Evolutionary conservation across 1,140 invertebrate species (phyloP), one percentile per base, ranked within the genome.

Genomic region (Drosophila rufa): DNA sequence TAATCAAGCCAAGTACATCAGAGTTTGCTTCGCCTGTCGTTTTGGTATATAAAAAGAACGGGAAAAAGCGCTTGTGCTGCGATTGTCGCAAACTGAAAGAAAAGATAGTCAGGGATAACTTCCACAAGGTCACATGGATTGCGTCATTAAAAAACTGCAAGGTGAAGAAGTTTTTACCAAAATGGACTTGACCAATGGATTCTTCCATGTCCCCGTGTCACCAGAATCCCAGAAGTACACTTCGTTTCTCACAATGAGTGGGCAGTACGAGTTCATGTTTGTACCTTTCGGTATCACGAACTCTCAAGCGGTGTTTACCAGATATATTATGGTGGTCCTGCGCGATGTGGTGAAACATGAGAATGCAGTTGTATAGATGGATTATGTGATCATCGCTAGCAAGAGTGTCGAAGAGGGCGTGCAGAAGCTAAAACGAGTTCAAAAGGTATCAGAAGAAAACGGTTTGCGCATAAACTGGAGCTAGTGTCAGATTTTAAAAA

Each of bases 161-260:
- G 25, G 56, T 58, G 42, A 22, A 46, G 25, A n/a, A 15, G 5
- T 12, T 19, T 33, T 47, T 7, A 47, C 27, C 1, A 22, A 22
- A 0, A n/a, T n/a, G n/a, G n/a, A n/a, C n/a, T n/a, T n/a, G n/a
- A n/a, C n/a, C n/a, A 53, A 53, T 53, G 36, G 25, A 40, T 64
- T 42, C 11, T 53, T 53, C 33, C 22, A 62, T 19, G 25, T 51
- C 2, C 7, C 36, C 8, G 25, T 42, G n/a, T 50, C 47, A 9
- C 7, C 12, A 40, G 47, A 53, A 27, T 53, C 47, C 4, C 25
- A 53, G 15, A 64, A 64, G n/a, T 40, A 43, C 27, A 53, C 25
- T 4, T 42, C 25, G n/a, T 11, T 64, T 53, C 14, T 60, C 12
- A 33, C 58, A 14, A 27, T 45, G 7, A 60, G n/a, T 33, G 58